Conservation (phyloP, 2,113 vertebrate species). For the Rattus norvegicus region DNA sequence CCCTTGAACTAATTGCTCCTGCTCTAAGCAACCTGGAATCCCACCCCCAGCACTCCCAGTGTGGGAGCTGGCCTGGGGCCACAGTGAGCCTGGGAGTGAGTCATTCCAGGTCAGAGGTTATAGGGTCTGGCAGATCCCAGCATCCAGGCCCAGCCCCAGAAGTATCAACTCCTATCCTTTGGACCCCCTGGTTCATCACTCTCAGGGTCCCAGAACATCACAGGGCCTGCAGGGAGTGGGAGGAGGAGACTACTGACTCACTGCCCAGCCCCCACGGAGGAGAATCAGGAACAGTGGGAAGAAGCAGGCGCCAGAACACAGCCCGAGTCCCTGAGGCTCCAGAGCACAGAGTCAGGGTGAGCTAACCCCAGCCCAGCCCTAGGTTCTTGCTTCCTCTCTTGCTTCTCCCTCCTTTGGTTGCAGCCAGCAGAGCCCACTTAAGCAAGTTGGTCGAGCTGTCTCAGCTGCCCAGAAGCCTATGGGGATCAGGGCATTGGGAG, state of each 20-base stretch:
- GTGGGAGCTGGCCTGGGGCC: slow-evolving; percentile 15
- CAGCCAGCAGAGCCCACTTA: too few species aligned
- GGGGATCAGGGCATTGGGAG: too few species aligned
- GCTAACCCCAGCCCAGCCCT: not conserved
- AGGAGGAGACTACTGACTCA: not conserved
- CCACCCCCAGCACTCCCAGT: not conserved
- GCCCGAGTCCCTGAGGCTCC: not conserved
- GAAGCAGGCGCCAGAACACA: not conserved
- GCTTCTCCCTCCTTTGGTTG: too few species aligned
- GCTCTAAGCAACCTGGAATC: not conserved
- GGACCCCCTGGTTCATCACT: not conserved
- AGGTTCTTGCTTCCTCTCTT: too few species aligned
- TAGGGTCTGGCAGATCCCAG: slow-evolving; percentile 57
- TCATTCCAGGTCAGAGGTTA: slow-evolving; percentile 58
- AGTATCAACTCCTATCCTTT: not conserved
- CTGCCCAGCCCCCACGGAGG: not conserved
- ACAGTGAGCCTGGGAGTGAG: slow-evolving; percentile 40
- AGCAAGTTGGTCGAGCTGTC: not conserved
- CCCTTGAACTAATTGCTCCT: not conserved
- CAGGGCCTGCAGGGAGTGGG: not conserved
- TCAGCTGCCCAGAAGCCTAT: not conserved
- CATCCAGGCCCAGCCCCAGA: not conserved
- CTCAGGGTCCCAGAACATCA: not conserved
- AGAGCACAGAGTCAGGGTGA: slow-evolving; percentile 17
- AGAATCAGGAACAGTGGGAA: not conserved